Percentiles rank a stretch among this genome's conserved stretches.
Conservation (phyloP, 2,113 vertebrate species). For the Zootoca vivipara region DNA sequence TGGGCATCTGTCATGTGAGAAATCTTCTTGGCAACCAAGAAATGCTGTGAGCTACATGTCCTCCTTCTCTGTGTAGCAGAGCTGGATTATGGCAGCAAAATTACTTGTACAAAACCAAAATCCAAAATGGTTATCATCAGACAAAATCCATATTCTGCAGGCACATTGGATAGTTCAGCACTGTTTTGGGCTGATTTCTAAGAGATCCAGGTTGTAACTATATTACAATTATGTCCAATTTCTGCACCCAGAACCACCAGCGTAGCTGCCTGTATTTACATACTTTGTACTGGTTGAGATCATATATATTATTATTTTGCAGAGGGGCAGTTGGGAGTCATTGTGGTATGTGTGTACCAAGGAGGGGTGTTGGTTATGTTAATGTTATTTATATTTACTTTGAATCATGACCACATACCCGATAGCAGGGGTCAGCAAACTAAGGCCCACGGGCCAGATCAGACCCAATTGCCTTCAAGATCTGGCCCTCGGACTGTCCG, state of each 20-base stretch:
- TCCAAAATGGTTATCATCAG: background rate
- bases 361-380: background rate
- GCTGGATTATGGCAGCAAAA: background rate
- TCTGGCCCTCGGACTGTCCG: no score
- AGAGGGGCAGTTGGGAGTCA: background rate
- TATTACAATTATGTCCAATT: background rate
- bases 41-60: background rate
- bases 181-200: background rate
- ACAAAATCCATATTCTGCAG: background rate
- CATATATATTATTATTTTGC: background rate
- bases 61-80: background rate
- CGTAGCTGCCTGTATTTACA: background rate
- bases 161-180: background rate
- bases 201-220: background rate
- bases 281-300: background rate
- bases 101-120: background rate
- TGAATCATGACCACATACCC: background rate
- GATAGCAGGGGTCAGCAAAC: background rate
- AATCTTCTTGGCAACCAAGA: constrained; percentile 33
- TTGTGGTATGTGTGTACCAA: background rate
- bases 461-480: no score
- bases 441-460: no score
- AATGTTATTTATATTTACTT: background rate
- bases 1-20: constrained; percentile 11
- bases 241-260: background rate